Conservation (phyloP, 2,797 vertebrate genomes). For the Schizothorax lantsangensis region DNA sequence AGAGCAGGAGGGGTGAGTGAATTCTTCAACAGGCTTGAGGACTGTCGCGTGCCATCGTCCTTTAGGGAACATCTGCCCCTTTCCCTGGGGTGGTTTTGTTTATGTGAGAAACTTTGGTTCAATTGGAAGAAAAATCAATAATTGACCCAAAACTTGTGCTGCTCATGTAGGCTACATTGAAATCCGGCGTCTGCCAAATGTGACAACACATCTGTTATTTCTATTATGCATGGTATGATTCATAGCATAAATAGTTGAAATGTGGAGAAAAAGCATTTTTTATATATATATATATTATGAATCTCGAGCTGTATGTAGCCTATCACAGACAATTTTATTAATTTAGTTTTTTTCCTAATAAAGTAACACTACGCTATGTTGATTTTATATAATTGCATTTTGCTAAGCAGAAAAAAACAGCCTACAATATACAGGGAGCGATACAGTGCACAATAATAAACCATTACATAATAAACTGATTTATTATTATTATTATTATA, state of each 20-base stretch:
- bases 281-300: neutral
- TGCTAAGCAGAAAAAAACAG: neutral
- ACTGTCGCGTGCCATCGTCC: conserved; percentile 84
- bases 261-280: neutral
- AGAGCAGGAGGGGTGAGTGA: conserved; percentile 44
- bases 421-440: neutral
- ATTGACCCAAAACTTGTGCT: conserved; percentile 28
- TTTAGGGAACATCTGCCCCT: conserved; percentile 84
- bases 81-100: conserved; percentile 65
- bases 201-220: conserved; percentile 23
- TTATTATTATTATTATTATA: too few relatives aligned
- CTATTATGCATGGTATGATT: neutral
- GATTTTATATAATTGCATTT: neutral
- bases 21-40: conserved; percentile 70
- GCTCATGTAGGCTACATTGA: neutral
- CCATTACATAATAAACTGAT: neutral
- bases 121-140: conserved; percentile 54
- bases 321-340: too few relatives aligned
- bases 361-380: neutral
- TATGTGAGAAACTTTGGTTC: conserved; percentile 77
- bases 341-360: neutral
- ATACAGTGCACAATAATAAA: neutral
- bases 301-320: neutral
- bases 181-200: conserved; percentile 24
- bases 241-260: neutral